Evolutionary conservation across 2,113 vertebrate species (phyloP), one percentile per base, ranked within the genome.

Genomic region (Phyllopteryx taeniolatus): DNA sequence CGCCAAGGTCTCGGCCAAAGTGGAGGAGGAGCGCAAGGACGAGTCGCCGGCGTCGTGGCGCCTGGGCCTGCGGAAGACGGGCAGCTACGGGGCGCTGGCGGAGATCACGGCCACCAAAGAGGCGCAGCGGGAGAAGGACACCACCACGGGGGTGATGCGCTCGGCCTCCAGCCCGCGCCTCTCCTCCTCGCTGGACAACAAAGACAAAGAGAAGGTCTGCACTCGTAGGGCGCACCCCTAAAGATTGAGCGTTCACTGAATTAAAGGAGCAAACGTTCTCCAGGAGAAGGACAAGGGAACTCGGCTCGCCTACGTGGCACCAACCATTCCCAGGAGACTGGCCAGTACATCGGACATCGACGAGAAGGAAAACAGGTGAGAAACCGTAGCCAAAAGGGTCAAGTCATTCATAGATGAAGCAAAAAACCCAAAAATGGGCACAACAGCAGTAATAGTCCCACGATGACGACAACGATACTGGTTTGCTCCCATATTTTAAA

Each of bases 101-200:
- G 98, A 99, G 88, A 99, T 98, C 85, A 96, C 96, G 19, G 94
- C 96, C 81, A 92, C 95, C 70, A 98, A 98, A 92, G 98, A 99
- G 86, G 93, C 95, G 59, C 97, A 96, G 87, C 95, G 95, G 87
- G 97, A 98, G 80, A 98, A 97, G 84, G 98, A 98, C 77, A 92
- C 90, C 77, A 92, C 89, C 4, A 87, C 94, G 5, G 98, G 98
- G 44, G 96, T 99, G 79, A 98, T 98, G 92, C 96, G 98, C 64
- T 99, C 97, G 0, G 98, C 98, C 68, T 99, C 98, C 22, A 99
- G 97, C 83, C 98, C 98, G 17, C 95, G 96, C n/a, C 95, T 99
- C 67, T 95, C 98, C 27, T 96, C 96, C 43, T 94, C 96, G 2
- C 83, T 98, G 90, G 98, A 99, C 91, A 99, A 99, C 90, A 98